Evolutionary conservation across 2,797 vertebrate genomes (phyloP), one percentile per base, ranked within the genome.

Genomic region (Phataginus tetradactyla): DNA sequence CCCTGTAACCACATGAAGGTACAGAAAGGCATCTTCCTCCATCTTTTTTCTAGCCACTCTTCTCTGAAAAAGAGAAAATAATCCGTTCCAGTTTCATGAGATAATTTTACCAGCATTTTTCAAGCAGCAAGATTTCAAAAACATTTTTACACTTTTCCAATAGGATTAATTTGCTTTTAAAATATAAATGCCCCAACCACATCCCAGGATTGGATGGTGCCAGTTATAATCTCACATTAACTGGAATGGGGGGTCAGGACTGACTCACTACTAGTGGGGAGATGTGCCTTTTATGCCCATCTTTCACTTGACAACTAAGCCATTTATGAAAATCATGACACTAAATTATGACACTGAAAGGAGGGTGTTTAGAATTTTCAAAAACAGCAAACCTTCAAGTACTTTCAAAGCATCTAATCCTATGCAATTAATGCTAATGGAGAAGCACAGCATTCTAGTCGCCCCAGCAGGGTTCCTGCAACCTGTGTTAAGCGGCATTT

Each of bases 161-260:
- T 20, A 89, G 71, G 32, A 74, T 66, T 81, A 5, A 18, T 81
- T 86, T 92, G 49, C 53, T 83, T 94, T 96, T 53, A 93, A 87
- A 75, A 61, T 63, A 63, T 15, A 21, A 71, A 53, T 64, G 23
- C 23, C 10, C 29, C n/a, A 42, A 92, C 29, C 55, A 91, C 69
- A 66, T 74, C n/a, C 15, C 34, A 74, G 61, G 61, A 87, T 9
- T 68, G 32, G 49, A 42, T 20, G 64, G 34, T 61, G 51, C 53
- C 74, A 68, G 13, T 74, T 80, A 49, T 66, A 79, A 89, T 42
- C 20, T 86, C 59, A 14, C 13, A 49, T 32, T 74, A 45, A 29
- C 12, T 63, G 29, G 21, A 64, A 75, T 4, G 21, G 12, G 17
- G 61, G 23, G 59, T 49, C 57, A 57, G 85, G 32, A 55, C 25